Evolutionary conservation across 2,888 invertebrate genomes (phyloP).

Genomic region (Mesorhabditis sp.): DNA sequence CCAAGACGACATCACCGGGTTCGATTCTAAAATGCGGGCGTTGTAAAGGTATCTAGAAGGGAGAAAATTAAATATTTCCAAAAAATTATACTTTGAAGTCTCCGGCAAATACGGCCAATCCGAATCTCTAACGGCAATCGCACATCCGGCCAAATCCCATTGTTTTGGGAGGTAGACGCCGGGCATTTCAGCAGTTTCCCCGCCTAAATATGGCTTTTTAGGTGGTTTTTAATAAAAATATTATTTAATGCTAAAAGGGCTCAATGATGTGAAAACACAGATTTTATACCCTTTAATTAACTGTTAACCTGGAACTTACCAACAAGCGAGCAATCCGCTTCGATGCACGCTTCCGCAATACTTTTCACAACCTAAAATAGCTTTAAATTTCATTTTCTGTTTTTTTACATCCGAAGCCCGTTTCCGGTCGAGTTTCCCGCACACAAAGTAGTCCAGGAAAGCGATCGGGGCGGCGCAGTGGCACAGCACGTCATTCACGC

Average conservation of each 20-base stretch:
- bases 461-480: conserved; percentile 92
- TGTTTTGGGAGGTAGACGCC: conserved; percentile 81
- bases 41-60: too few species aligned
- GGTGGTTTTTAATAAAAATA: conserved; percentile 6
- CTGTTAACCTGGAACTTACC: conserved; percentile 64
- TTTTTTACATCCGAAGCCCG: conserved; percentile 22
- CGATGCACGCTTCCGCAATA: conserved; percentile 79
- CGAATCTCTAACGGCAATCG: conserved; percentile 85
- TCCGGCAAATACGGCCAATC: conserved; percentile 61
- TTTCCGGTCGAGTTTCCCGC: conserved; percentile 76
- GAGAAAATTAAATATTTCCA: not conserved
- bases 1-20: conserved; percentile 78
- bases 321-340: conserved; percentile 80
- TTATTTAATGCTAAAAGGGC: not conserved
- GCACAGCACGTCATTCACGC: conserved; percentile 90
- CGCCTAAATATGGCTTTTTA: conserved; percentile 65
- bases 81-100: conserved; percentile 13
- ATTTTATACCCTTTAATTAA: too few species aligned
- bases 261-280: not conserved
- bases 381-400: too few species aligned
- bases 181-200: conserved; percentile 97
- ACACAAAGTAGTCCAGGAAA: conserved; percentile 93
- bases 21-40: conserved; percentile 61
- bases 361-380: conserved; percentile 69
- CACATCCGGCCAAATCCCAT: conserved; percentile 92